A percentile compares a stretch with the other conserved stretches of the same genome.
Evolutionary conservation across 2,888 invertebrate genomes (phyloP).

Genomic region (Lacanobia wlatinum): DNA sequence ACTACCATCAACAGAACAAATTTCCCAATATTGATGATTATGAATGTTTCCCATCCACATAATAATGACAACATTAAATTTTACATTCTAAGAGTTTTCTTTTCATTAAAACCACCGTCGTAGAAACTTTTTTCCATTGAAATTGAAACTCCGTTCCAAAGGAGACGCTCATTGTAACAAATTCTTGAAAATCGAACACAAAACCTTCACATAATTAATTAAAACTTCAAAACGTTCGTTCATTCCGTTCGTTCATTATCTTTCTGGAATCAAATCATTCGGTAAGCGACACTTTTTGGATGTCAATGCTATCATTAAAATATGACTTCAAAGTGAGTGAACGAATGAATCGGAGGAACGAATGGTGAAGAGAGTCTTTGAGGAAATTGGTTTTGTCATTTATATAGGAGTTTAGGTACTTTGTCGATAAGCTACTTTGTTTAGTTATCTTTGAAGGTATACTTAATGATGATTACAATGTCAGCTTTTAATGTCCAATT

Average conservation of each 20-base stretch:
- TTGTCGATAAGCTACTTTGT: constrained; percentile 44
- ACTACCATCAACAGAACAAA: not conserved
- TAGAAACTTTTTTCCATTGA: constrained; percentile 50
- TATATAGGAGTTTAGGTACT: constrained; percentile 32
- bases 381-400: constrained; percentile 51
- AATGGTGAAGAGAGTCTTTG: constrained; percentile 26
- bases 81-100: constrained; percentile 41
- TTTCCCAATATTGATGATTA: not conserved
- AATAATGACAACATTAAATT: constrained; percentile 33
- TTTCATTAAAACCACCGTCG: constrained; percentile 39
- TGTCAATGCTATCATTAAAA: constrained; percentile 81
- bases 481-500: constrained; percentile 3
- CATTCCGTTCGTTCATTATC: constrained; percentile 72
- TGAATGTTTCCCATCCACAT: constrained; percentile 1
- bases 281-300: constrained; percentile 74
- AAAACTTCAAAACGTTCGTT: constrained; percentile 60
- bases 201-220: constrained; percentile 59
- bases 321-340: constrained; percentile 75
- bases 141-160: constrained; percentile 49
- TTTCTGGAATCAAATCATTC: constrained; percentile 76
- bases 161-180: constrained; percentile 50
- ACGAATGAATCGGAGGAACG: constrained; percentile 67
- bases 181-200: constrained; percentile 54
- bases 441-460: constrained; percentile 36
- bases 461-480: constrained; percentile 12